phyloP scores from a whole-genome alignment of 2,797 vertebrate genomes.

The Enteromius afrohamiltoni region DNA sequence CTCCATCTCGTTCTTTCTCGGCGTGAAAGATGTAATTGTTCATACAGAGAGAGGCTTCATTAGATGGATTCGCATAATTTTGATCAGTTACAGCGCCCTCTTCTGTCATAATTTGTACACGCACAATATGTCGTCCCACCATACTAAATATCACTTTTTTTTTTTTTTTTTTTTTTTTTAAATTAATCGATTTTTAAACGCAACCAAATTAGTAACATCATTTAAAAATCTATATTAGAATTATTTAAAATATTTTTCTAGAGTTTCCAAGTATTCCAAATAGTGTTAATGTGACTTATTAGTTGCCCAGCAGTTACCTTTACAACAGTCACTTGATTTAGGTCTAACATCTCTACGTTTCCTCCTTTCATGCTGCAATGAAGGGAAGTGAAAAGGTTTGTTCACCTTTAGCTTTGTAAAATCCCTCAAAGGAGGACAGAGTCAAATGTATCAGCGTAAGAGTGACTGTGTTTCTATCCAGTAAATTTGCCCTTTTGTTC shows the following conservation, averaged over 20 bases:
- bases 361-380: slow-evolving; percentile 72
- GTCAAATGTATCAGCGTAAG: not conserved
- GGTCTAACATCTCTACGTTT: slow-evolving; percentile 60
- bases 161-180: too few species aligned
- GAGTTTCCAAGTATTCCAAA: not conserved
- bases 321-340: not conserved
- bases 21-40: not conserved
- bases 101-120: not conserved
- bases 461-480: slow-evolving; percentile 1
- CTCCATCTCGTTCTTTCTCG: not conserved
- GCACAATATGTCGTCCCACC: not conserved
- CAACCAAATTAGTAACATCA: not conserved
- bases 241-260: not conserved
- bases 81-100: slow-evolving; percentile 12
- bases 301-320: not conserved
- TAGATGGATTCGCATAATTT: not conserved
- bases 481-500: slow-evolving; percentile 57
- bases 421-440: slow-evolving; percentile 43
- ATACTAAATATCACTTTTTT: not conserved
- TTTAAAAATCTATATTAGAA: not conserved
- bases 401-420: slow-evolving; percentile 65
- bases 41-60: not conserved
- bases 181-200: not conserved
- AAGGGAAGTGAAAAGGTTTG: slow-evolving; percentile 87
- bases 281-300: not conserved